A percentile compares a stretch with the other conserved stretches of the same genome.
Conservation (phyloP, 2,113 vertebrate species). For the Herpailurus yagouaroundi region DNA sequence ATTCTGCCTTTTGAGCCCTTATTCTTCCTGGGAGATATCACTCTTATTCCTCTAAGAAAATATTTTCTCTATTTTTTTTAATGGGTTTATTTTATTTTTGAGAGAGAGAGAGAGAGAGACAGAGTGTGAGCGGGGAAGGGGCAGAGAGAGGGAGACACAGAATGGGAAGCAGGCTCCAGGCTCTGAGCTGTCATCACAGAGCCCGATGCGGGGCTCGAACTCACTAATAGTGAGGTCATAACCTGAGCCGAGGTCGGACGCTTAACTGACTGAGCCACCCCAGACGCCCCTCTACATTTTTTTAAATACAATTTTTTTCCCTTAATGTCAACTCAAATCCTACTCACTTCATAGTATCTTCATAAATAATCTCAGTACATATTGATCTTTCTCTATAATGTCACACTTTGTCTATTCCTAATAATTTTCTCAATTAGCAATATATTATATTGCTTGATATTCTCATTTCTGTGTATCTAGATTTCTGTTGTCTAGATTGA, state of each 20-base stretch:
- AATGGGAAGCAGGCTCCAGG: too few relatives aligned
- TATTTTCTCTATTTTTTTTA: neutral
- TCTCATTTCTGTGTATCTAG: neutral
- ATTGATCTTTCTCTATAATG: neutral
- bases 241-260: too few relatives aligned
- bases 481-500: neutral
- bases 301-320: neutral
- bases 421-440: neutral
- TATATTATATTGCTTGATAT: neutral
- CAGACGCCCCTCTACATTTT: neutral
- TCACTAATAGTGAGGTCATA: too few relatives aligned
- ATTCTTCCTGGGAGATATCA: neutral
- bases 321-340: neutral
- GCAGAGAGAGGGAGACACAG: too few relatives aligned
- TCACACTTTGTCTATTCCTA: neutral
- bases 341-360: neutral
- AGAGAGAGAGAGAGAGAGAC: too few relatives aligned
- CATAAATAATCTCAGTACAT: neutral
- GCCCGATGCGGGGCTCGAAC: too few relatives aligned
- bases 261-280: too few relatives aligned
- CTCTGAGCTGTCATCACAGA: too few relatives aligned
- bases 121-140: too few relatives aligned
- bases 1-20: neutral
- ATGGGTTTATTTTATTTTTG: too few relatives aligned
- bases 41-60: neutral